phyloP scores from a whole-genome alignment of 2,113 vertebrate genomes.

The Atlantisia rogersi region DNA sequence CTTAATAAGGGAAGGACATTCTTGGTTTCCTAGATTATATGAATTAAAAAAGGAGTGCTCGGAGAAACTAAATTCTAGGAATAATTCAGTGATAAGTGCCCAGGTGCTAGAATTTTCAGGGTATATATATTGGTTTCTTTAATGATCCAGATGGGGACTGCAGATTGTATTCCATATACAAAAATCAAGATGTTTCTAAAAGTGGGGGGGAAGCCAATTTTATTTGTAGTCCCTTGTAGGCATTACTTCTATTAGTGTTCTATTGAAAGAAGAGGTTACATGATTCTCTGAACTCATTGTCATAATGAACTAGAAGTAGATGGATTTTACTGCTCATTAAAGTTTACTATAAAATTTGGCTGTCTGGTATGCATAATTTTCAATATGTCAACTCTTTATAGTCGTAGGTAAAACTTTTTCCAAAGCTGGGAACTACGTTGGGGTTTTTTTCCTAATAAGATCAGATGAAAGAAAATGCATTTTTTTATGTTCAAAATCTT shows the following conservation, averaged over 20 bases:
- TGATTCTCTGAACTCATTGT: not conserved
- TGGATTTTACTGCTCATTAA: not conserved
- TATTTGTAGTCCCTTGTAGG: not conserved
- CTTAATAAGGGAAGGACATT: not conserved
- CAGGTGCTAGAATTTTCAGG: not conserved
- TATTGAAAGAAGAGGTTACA: not conserved
- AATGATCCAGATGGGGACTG: not conserved
- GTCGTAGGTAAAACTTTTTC: not conserved
- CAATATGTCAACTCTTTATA: not conserved
- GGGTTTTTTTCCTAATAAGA: not conserved
- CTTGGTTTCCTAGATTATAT: not conserved
- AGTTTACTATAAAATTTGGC: not conserved
- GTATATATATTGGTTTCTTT: not conserved
- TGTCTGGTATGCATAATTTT: not conserved
- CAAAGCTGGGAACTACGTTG: not conserved
- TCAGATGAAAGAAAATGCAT: not conserved
- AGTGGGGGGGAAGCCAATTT: not conserved
- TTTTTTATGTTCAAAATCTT: not conserved
- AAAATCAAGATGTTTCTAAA: not conserved
- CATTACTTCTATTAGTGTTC: not conserved
- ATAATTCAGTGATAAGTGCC: not conserved
- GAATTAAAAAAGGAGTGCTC: not conserved
- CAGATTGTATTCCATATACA: not conserved
- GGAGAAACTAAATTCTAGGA: not conserved
- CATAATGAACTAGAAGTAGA: not conserved